Percentiles rank a stretch among this genome's conserved stretches.
phyloP scores from a whole-genome alignment of 1,140 invertebrate species.

The Nilaparvata lugens region DNA sequence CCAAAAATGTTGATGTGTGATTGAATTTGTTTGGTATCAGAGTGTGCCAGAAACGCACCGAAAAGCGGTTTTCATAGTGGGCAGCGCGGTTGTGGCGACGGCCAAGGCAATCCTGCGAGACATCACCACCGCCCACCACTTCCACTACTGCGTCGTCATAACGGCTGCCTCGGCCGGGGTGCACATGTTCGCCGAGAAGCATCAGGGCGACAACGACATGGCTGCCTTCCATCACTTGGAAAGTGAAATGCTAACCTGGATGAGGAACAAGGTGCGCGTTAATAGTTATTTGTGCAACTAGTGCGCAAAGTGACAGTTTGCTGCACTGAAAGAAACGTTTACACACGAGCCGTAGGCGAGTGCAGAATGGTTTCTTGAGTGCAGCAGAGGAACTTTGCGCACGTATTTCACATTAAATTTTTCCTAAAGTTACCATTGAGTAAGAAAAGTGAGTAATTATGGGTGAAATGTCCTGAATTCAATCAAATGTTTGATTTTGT shows the following conservation, averaged over 20 bases:
- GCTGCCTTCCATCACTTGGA: slow-evolving; percentile 34
- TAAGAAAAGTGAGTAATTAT: too few species aligned
- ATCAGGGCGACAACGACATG: slow-evolving; percentile 23
- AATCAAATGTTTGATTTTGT: too few species aligned
- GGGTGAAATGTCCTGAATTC: too few species aligned
- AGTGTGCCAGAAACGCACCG: slow-evolving; percentile 31
- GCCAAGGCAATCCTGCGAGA: slow-evolving; percentile 41
- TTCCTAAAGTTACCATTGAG: too few species aligned
- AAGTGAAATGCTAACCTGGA: slow-evolving; percentile 37
- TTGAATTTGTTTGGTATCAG: neutral
- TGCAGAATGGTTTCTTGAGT: too few species aligned
- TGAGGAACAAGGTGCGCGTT: slow-evolving; percentile 41
- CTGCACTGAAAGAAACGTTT: too few species aligned
- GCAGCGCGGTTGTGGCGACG: slow-evolving; percentile 36
- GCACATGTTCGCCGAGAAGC: slow-evolving; percentile 28
- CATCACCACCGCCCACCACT: slow-evolving; percentile 43
- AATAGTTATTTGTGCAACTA: too few species aligned
- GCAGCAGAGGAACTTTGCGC: too few species aligned
- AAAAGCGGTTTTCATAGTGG: slow-evolving; percentile 49
- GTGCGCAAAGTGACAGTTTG: too few species aligned
- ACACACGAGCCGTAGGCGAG: too few species aligned
- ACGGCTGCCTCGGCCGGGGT: slow-evolving; percentile 32
- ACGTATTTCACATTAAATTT: too few species aligned
- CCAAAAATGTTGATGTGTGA: slow-evolving; percentile 14
- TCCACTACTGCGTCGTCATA: slow-evolving; percentile 48